Evolutionary conservation across 2,888 invertebrate genomes (phyloP).

Genomic region (Pogonocherus hispidulus): DNA sequence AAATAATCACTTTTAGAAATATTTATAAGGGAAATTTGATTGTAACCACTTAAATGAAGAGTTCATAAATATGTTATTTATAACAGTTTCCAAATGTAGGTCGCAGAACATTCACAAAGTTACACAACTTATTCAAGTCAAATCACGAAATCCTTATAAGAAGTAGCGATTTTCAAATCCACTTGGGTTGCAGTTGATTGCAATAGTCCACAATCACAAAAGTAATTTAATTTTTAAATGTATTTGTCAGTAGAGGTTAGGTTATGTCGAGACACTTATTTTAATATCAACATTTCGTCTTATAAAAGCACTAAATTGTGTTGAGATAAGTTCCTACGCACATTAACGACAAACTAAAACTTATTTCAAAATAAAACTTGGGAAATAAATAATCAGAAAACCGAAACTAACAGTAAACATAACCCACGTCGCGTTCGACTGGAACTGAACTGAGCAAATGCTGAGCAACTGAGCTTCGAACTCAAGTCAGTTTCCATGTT

Average conservation of each 20-base stretch:
- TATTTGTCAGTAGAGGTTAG: conserved; percentile 44
- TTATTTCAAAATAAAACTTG: conserved; percentile 22
- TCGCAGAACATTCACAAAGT: conserved; percentile 56
- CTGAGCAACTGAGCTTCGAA: conserved; percentile 52
- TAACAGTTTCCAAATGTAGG: conserved; percentile 57
- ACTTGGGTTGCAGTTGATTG: conserved; percentile 27
- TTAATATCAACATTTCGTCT: neutral
- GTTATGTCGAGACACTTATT: conserved; percentile 41
- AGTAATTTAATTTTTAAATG: conserved; percentile 18
- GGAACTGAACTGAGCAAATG: no score
- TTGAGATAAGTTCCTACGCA: neutral
- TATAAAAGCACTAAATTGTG: conserved; percentile 3
- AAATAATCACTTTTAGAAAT: conserved; percentile 26
- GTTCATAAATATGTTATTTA: conserved; percentile 43
- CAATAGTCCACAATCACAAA: conserved; percentile 39
- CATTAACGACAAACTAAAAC: neutral
- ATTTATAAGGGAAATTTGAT: conserved; percentile 35
- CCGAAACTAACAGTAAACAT: conserved; percentile 50
- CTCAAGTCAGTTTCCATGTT: conserved; percentile 55
- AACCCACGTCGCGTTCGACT: conserved; percentile 48
- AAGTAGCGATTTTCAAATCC: conserved; percentile 24
- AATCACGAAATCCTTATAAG: conserved; percentile 15
- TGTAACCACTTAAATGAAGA: conserved; percentile 41
- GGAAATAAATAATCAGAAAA: conserved; percentile 44
- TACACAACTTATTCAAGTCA: conserved; percentile 26